Evolutionary conservation across 2,888 invertebrate genomes (phyloP).

Genomic region (Machimus atricapillus): DNA sequence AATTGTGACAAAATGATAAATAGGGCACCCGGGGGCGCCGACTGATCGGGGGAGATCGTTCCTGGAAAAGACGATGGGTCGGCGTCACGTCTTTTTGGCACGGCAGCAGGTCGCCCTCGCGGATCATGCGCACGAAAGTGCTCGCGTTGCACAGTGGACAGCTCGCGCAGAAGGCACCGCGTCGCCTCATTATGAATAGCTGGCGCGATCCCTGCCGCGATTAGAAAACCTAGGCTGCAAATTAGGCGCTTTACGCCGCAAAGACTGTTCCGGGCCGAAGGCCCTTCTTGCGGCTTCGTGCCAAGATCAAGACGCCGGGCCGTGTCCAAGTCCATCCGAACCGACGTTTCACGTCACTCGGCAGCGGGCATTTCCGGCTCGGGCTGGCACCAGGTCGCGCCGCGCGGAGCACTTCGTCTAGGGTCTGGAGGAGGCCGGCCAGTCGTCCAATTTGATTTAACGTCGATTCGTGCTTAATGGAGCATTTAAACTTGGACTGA

Average conservation of each 20-base stretch:
- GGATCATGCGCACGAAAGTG: conserved; percentile 31
- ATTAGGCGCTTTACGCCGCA: conserved; percentile 30
- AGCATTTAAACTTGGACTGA: conserved; percentile 32
- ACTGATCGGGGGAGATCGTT: background rate
- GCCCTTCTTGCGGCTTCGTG: background rate
- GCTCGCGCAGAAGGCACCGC: background rate
- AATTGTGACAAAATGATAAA: conserved; percentile 40
- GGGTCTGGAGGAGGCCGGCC: background rate
- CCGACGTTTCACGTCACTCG: background rate
- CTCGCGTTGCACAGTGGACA: conserved; percentile 12
- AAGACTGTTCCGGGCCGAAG: background rate
- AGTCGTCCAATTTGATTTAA: conserved; percentile 21
- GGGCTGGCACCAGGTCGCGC: background rate
- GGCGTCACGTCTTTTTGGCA: background rate
- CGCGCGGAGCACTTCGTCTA: background rate
- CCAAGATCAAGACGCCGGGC: background rate
- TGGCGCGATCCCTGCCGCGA: conserved; percentile 4
- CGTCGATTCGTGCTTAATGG: conserved; percentile 36
- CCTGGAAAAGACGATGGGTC: background rate
- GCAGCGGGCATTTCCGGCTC: conserved; percentile 25
- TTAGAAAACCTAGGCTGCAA: conserved; percentile 30
- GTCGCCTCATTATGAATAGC: conserved; percentile 14
- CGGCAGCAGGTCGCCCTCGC: conserved; percentile 20
- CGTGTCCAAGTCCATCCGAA: background rate
- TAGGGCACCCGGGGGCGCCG: background rate